Evolutionary conservation across 1,140 invertebrate species (phyloP), one percentile per base, ranked within the genome.

Genomic region (Holcopasites calliopsidis): DNA sequence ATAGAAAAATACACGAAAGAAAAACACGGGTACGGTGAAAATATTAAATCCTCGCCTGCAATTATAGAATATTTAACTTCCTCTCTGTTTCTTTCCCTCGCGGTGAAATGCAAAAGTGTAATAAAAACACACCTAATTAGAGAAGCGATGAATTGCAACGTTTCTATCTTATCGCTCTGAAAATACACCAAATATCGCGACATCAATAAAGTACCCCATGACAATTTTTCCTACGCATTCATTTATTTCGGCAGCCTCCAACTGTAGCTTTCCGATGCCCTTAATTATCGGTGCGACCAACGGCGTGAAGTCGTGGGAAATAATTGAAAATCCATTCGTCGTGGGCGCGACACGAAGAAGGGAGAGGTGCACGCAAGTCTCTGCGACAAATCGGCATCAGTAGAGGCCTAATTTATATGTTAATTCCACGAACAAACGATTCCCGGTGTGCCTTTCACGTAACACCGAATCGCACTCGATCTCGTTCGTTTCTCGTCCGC

Each of bases 331-430:
- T 64, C 44, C 60, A 10, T 47, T 1, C 5, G 16, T 10, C 16
- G 2, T 16, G 38, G 23, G 21, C 18, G 8, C 11, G n/a, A 57
- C 49, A 23, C 3, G 50, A 26, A 62, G 26, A 28, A 23, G 60
- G 18, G 44, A 62, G 60, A 62, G 60, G 18, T 2, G 18, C 38
- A 33, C 13, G 11, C n/a, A 21, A 21, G 26, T 28, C 18, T 18
- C 33, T 23, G 40, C 38, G 40, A 16, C 60, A 26, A 3, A 2
- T 21, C n/a, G 10, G 44, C 31, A n/a, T 33, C 64, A 18, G 28
- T 21, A 49, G 65, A 66, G 73, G 73, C 73, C 73, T 75, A 75
- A 75, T 75, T 75, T 75, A 75, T 75, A 75, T 75, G 73, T 75
- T 75, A 75, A 75, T 75, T 58, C 40, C n/a, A 7, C 64, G 42